Evolutionary conservation across 2,113 vertebrate genomes (phyloP).

Genomic region (Ovis canadensis): DNA sequence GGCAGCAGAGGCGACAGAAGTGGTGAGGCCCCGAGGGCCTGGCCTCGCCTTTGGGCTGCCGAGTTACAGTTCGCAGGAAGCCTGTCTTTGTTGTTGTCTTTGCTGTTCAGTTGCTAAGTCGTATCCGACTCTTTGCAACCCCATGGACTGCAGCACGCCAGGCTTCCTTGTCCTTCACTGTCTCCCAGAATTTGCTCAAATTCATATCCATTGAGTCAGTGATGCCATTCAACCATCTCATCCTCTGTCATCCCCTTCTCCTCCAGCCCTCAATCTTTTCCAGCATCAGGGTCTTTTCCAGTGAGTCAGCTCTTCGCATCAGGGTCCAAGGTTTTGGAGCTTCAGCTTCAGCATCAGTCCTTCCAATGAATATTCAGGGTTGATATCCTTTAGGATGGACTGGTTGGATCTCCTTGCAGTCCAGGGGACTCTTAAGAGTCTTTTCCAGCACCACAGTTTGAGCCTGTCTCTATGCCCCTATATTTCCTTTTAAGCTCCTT

Average conservation of each 20-base stretch:
- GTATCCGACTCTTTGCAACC: background rate
- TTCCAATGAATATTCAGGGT: background rate
- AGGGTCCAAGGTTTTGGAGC: background rate
- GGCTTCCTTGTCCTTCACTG: background rate
- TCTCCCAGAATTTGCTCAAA: background rate
- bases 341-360: background rate
- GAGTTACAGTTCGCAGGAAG: rapidly evolving
- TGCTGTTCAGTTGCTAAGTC: background rate
- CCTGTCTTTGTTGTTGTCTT: background rate
- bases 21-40: rapidly evolving
- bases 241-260: background rate
- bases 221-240: background rate
- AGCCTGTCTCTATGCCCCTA: background rate
- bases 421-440: background rate
- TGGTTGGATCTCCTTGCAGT: background rate
- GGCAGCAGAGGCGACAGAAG: rapidly evolving
- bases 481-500: background rate
- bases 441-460: background rate
- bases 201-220: background rate
- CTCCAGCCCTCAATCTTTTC: background rate
- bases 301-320: background rate
- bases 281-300: background rate
- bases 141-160: background rate
- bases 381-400: background rate
- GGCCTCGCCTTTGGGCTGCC: background rate